These are phyloP conservation scores for Lepidochrysops patricia DNA, from an alignment of 2,888 invertebrate genomes.

Conservation along the genomic window DNA sequence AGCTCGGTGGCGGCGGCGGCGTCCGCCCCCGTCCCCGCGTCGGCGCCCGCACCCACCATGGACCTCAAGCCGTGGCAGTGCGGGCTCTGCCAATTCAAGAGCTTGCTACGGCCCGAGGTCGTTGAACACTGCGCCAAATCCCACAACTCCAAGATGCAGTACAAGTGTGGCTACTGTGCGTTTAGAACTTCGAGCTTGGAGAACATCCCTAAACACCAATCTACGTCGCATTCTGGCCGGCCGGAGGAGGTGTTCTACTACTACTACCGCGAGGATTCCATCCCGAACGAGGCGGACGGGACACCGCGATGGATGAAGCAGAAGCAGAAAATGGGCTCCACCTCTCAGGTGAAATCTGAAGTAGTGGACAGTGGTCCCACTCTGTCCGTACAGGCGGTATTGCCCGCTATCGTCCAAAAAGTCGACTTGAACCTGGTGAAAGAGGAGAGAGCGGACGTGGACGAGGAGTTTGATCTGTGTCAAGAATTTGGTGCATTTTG, in stretches of 20 bases:
- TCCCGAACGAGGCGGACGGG: conserved; percentile 44
- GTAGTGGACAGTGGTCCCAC: conserved; percentile 20
- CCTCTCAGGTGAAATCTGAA: conserved; percentile 41
- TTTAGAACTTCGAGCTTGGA: conserved; percentile 70
- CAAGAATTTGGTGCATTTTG: conserved; percentile 51
- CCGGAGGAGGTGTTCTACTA: conserved; percentile 57
- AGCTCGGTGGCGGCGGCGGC: conserved; percentile 33
- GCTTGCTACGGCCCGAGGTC: conserved; percentile 75
- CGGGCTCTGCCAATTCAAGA: conserved; percentile 77
- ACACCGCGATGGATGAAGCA: conserved; percentile 52
- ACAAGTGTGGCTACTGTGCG: conserved; percentile 80
- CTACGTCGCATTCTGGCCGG: conserved; percentile 69
- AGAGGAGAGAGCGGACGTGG: conserved; percentile 34
- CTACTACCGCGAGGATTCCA: conserved; percentile 67
- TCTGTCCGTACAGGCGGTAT: conserved; percentile 19
- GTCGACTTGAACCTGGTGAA: conserved; percentile 55
- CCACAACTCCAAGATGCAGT: conserved; percentile 81
- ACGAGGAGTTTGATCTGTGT: conserved; percentile 34
- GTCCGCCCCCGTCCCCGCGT: background rate
- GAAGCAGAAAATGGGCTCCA: conserved; percentile 32
- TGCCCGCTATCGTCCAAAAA: conserved; percentile 14
- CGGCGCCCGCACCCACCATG: conserved; percentile 44
- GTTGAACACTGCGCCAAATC: conserved; percentile 70
- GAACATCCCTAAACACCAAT: conserved; percentile 76
- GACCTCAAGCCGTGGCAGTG: conserved; percentile 81